These are phyloP conservation scores for Zeus faber DNA, from an alignment of 2,113 vertebrate species.

Conservation along the genomic window DNA sequence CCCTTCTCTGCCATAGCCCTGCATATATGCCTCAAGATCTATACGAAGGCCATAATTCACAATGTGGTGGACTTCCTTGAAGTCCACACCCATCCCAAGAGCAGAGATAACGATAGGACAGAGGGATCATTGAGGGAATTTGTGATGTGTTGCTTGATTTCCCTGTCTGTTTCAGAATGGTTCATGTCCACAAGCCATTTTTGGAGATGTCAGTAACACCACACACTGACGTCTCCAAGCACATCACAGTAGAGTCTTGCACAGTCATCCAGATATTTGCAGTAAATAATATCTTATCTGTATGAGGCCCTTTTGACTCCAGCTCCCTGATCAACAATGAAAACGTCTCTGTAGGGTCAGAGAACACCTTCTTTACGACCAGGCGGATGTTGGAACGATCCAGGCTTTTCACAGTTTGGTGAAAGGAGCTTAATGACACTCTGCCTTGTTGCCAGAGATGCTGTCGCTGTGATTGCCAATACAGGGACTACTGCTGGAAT, in stretches of 20 bases:
- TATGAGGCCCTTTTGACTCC: neutral
- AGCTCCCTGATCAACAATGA: neutral
- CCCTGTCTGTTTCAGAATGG: neutral
- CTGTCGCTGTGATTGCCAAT: neutral
- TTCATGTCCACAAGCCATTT: neutral
- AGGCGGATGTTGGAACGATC: neutral
- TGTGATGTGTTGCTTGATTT: neutral
- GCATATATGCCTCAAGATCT: neutral
- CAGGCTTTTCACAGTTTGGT: neutral
- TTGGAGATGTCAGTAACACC: too few relatives aligned
- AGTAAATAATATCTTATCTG: neutral
- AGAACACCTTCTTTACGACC: neutral
- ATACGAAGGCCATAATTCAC: neutral
- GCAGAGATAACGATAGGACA: neutral
- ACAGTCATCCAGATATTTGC: neutral
- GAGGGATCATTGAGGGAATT: neutral
- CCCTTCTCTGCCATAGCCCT: neutral
- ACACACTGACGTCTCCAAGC: neutral
- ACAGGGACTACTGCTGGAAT: neutral
- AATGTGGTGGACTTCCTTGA: neutral
- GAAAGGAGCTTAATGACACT: neutral
- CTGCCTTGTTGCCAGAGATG: neutral
- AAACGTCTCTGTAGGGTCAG: neutral
- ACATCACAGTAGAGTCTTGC: neutral
- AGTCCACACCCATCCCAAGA: conserved; percentile 1